Evolutionary conservation across 2,797 vertebrate genomes (phyloP), one percentile per base, ranked within the genome.

Genomic region (Cirrhinus molitorella): DNA sequence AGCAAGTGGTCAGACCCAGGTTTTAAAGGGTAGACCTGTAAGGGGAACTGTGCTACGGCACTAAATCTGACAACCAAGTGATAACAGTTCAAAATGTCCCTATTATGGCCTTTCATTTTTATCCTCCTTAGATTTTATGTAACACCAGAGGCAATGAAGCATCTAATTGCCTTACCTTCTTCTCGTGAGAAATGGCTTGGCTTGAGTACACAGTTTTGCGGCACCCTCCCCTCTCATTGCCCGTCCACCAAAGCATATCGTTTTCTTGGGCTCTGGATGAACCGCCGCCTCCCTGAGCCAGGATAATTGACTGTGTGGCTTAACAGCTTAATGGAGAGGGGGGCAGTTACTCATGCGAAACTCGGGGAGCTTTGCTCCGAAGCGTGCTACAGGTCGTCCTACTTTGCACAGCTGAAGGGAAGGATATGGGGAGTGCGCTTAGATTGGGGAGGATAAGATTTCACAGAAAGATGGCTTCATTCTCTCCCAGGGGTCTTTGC

Each of bases 291-390:
- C 90, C 90, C 81, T 91, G 92, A 91, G 92, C 92, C 91, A 86
- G 91, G 91, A 95, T 95, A 95, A 96, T 96, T 95, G 95, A 95
- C 94, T 94, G 93, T 94, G 93, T 93, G 91, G 92, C 94, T 94
- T 93, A 94, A 93, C 92, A 91, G 91, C 91, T 92, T 93, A 93
- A 94, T 94, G 91, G 92, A 90, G 92, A 91, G 79, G 90, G 88
- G 91, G 90, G 89, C 91, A 91, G 92, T 92, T 94, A 92, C 90
- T 93, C 91, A 92, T 87, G 88, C 89, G 85, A 88, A 90, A 73
- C 87, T 88, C 51, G 40, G 88, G 92, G 90, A 90, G 88, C 87
- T 88, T 88, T 91, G 84, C 88, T 89, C 90, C 89, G 86, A 90
- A 91, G 90, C 90, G 89, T 90, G 88, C 90, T 51, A 81, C 90